Evolutionary conservation across 2,797 vertebrate species (phyloP).

Genomic region (Tarsius wallacei): DNA sequence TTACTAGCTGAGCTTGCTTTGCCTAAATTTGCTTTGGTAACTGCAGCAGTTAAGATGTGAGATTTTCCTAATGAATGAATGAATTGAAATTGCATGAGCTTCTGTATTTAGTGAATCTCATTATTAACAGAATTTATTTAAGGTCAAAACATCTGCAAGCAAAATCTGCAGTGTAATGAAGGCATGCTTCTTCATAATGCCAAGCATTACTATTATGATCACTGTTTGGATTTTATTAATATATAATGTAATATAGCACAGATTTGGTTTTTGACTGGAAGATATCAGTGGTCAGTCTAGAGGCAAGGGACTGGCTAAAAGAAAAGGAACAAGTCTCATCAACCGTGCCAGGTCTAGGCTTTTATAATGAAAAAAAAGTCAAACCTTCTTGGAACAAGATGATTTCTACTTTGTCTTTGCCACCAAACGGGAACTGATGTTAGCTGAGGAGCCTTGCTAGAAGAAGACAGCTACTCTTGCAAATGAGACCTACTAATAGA

Average conservation of each 20-base stretch:
- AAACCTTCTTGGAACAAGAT: background rate
- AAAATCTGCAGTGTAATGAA: background rate
- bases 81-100: background rate
- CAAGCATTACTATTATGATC: background rate
- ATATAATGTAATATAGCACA: background rate
- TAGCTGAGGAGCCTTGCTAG: background rate
- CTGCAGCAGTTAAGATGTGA: background rate
- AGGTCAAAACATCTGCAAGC: background rate
- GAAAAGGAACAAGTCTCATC: background rate
- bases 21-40: background rate
- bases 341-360: background rate
- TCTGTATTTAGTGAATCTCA: background rate
- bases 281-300: background rate
- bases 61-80: background rate
- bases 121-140: background rate
- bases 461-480: fast-evolving
- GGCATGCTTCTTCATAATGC: background rate
- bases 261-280: background rate
- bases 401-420: slow-evolving; percentile 13
- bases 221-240: background rate
- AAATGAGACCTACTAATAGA: background rate
- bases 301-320: background rate
- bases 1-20: background rate
- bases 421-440: background rate
- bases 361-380: background rate